Base-by-base conservation (phyloP, 2,888 invertebrate genomes). In the Melanotus villosus region DNA sequence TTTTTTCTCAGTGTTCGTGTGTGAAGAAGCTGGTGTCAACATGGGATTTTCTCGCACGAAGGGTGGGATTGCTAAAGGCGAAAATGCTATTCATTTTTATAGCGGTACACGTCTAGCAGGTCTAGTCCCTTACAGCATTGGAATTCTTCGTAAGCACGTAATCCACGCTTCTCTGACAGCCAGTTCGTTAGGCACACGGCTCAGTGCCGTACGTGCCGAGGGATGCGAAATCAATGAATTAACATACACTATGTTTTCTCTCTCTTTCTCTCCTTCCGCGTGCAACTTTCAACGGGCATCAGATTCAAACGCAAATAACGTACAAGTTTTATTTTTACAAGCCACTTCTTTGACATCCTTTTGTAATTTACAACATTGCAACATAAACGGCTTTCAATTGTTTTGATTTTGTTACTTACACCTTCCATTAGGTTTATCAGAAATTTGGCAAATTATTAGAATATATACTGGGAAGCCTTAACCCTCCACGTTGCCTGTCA, bases 1-100 rank as follows among this genome's bases (percentile, higher is more conserved):
- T 78, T 78, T 80, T 80, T 80, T 77, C 76, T 71, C 76, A 67
- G 75, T 77, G 79, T 80, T 79, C 78, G 78, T 79, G 79, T 79
- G 79, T 79, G 79, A 80, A 79, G 79, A 77, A 79, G 77, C 77
- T 76, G 80, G 79, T 80, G 81, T 81, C 79, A 80, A 80, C 79
- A 79, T 79, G 80, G 80, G 80, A 81, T 81, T 81, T 80, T 77
- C 79, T 73, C 75, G 45, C 58, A 36, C 50, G 65, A 65, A 68
- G 68, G 52, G 45, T 36, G 68, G 65, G 65, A 72, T 47, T 62
- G 72, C 70, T 67, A 67, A 71, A 74, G 75, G 77, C 74, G 75
- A 76, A 75, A 79, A 78, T 76, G 77, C 78, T 77, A 79, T 80
- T 80, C 79, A 79, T 80, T 80, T 79, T 79, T 77, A 78, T 77